These are phyloP conservation scores for Nannobrachium achirus DNA, from an alignment of 2,113 vertebrate species.

Conservation along the genomic window DNA sequence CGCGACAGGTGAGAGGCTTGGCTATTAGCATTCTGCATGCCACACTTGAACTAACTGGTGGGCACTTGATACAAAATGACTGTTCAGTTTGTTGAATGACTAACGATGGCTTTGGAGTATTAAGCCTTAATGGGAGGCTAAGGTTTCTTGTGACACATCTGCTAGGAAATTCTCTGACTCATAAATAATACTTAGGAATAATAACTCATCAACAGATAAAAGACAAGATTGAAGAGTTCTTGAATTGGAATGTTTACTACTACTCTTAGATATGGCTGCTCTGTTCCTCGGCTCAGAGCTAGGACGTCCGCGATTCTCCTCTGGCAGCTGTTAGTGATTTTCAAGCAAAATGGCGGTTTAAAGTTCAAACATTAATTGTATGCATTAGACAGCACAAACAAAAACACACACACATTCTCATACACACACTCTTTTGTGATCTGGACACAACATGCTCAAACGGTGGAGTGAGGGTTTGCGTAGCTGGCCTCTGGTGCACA, in stretches of 20 bases:
- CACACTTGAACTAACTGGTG: slow-evolving; percentile 49
- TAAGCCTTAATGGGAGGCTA: background rate
- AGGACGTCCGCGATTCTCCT: slow-evolving; percentile 67
- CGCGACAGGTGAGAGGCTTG: slow-evolving; percentile 93
- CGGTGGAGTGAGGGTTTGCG: slow-evolving; percentile 70
- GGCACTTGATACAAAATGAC: background rate
- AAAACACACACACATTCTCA: slow-evolving; percentile 46
- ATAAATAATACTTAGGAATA: fast-evolving
- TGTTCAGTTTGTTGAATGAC: slow-evolving; percentile 7
- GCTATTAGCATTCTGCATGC: slow-evolving; percentile 98
- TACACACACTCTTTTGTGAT: slow-evolving; percentile 65
- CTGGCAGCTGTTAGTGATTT: slow-evolving; percentile 93
- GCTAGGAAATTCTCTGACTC: background rate
- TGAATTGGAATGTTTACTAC: slow-evolving; percentile 7
- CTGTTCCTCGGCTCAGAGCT: slow-evolving; percentile 50
- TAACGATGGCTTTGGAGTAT: background rate
- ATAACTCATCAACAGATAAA: slow-evolving; percentile 9
- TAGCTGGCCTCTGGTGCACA: slow-evolving; percentile 76
- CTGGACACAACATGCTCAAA: slow-evolving; percentile 87
- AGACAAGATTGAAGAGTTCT: background rate
- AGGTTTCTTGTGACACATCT: background rate
- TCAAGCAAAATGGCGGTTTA: slow-evolving; percentile 96
- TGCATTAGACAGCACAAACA: slow-evolving; percentile 76
- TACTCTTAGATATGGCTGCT: slow-evolving; percentile 17
- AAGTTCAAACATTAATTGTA: slow-evolving; percentile 82